Evolutionary conservation across 2,113 vertebrate genomes (phyloP).

Genomic region (Cnemophilus loriae): DNA sequence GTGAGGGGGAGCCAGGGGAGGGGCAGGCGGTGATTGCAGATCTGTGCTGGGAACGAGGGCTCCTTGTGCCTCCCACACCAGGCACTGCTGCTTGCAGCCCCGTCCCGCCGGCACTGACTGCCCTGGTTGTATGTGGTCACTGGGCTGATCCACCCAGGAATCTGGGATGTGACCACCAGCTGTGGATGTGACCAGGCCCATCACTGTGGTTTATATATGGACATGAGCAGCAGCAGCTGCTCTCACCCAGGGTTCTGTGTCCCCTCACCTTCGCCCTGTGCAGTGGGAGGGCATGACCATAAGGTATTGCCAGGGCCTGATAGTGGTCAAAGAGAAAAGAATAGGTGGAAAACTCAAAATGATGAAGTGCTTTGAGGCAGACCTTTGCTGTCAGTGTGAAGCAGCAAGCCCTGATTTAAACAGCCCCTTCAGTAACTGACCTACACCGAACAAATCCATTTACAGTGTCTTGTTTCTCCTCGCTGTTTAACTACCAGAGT

Average conservation of each 20-base stretch:
- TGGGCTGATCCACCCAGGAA: fast-evolving
- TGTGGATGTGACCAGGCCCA: too few species aligned
- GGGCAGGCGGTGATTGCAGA: fast-evolving
- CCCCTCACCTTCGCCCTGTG: not conserved
- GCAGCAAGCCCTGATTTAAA: constrained; percentile 31
- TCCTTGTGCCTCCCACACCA: fast-evolving
- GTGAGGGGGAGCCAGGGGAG: not conserved
- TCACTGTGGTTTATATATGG: too few species aligned
- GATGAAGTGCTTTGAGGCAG: constrained; percentile 4
- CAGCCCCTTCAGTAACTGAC: not conserved
- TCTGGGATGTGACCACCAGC: not conserved
- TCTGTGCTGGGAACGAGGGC: not conserved
- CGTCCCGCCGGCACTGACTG: fast-evolving
- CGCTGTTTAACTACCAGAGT: constrained; percentile 29
- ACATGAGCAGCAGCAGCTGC: not conserved
- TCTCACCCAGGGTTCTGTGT: not conserved
- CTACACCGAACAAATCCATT: constrained; percentile 48
- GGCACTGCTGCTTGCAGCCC: not conserved
- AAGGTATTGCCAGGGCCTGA: not conserved
- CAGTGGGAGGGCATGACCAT: fast-evolving
- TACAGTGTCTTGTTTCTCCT: constrained; percentile 55
- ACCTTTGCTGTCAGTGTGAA: not conserved
- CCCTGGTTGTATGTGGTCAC: fast-evolving
- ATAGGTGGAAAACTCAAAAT: not conserved
- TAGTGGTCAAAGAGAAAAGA: not conserved